Percentiles rank a stretch among this genome's conserved stretches.
Evolutionary conservation across 2,113 vertebrate species (phyloP).

Genomic region (Cebus imitator): DNA sequence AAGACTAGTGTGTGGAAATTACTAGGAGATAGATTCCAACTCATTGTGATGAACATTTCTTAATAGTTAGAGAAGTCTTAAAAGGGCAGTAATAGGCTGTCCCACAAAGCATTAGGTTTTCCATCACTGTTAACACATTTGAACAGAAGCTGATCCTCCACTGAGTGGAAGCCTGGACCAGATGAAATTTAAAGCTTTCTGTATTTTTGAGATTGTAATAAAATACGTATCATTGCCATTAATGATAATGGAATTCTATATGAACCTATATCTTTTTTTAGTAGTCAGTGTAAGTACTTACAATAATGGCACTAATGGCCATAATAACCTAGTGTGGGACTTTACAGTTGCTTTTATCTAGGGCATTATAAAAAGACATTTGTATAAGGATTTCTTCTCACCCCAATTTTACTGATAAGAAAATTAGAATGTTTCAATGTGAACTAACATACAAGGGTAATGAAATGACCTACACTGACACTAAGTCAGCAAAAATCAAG

Average conservation of each 20-base stretch:
- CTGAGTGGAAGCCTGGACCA: background rate
- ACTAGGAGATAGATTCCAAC: background rate
- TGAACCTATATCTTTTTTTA: too few relatives aligned
- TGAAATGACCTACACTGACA: background rate
- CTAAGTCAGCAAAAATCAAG: slow-evolving; percentile 19
- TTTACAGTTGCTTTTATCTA: background rate
- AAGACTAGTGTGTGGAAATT: background rate
- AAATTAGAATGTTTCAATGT: slow-evolving; percentile 20
- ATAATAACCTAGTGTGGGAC: background rate
- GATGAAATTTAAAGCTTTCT: background rate
- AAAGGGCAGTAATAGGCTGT: background rate
- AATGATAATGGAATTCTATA: too few relatives aligned
- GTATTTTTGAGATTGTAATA: background rate
- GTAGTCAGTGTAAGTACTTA: background rate
- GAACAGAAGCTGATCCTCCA: background rate
- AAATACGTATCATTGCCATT: background rate
- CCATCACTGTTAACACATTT: background rate
- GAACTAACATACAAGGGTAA: background rate
- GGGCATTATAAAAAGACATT: slow-evolving; percentile 2
- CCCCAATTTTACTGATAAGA: slow-evolving; percentile 37
- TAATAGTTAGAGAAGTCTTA: background rate
- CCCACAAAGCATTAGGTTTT: background rate
- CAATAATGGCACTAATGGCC: background rate
- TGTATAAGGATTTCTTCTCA: slow-evolving; percentile 15
- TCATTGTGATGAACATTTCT: background rate